Percentiles rank a stretch among this genome's conserved stretches.
Evolutionary conservation across 2,888 invertebrate genomes (phyloP).

Genomic region (Hesperia comma): DNA sequence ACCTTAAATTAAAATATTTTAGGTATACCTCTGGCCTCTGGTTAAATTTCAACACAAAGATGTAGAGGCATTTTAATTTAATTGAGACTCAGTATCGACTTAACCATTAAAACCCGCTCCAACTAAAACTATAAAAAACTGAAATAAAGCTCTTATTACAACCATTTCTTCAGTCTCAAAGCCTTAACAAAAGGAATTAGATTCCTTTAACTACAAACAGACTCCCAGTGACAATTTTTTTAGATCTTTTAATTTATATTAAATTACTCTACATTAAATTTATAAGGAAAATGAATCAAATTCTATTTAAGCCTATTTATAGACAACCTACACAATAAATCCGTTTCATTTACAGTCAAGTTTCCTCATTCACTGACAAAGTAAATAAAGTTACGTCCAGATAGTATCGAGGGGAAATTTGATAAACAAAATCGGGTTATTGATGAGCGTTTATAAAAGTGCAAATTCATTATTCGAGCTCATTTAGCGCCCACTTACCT

Average conservation of each 20-base stretch:
- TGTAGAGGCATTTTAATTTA: too few species aligned
- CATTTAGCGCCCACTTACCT: conserved; percentile 9
- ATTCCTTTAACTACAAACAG: background rate
- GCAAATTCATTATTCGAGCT: conserved; percentile 55
- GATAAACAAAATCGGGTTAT: conserved; percentile 55
- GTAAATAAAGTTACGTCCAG: conserved; percentile 56
- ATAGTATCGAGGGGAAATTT: conserved; percentile 59
- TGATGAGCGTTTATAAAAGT: conserved; percentile 51
- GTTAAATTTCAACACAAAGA: too few species aligned
- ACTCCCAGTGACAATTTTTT: background rate
- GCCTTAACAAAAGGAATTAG: conserved; percentile 4
- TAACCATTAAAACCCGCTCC: too few species aligned
- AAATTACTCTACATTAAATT: too few species aligned
- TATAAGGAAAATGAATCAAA: too few species aligned
- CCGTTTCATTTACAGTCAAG: background rate
- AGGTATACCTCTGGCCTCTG: too few species aligned
- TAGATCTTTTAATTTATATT: too few species aligned
- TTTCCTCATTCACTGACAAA: conserved; percentile 38
- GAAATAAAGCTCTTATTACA: background rate
- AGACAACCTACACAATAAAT: too few species aligned
- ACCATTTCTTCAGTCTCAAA: too few species aligned
- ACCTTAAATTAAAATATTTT: too few species aligned
- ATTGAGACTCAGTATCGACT: too few species aligned
- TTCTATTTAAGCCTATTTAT: conserved; percentile 1
- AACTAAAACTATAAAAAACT: too few species aligned